Percentiles rank a stretch among this genome's conserved stretches.
Conservation (phyloP, 2,797 vertebrate species). For the Cyclopterus lumpus region DNA sequence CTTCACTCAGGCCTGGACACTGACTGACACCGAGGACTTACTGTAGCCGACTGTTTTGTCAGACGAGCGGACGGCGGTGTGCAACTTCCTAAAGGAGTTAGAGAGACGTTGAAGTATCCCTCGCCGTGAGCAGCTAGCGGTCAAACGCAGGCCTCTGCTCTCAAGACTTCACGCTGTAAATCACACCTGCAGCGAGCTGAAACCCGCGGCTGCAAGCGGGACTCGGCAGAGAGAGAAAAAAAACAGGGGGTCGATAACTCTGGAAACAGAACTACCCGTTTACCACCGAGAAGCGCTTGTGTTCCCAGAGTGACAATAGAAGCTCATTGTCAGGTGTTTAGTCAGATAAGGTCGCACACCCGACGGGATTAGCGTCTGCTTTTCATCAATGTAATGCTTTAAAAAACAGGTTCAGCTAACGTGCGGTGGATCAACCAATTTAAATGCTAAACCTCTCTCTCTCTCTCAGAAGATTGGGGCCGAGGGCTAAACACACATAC, state of each 20-base stretch:
- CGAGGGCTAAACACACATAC: slow-evolving; percentile 82
- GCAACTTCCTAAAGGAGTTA: slow-evolving; percentile 30
- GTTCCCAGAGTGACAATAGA: slow-evolving; percentile 70
- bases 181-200: slow-evolving; percentile 48
- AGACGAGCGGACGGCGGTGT: slow-evolving; percentile 13
- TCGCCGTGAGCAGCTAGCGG: slow-evolving; percentile 9
- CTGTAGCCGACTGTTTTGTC: slow-evolving; percentile 42
- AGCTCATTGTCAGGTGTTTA: slow-evolving; percentile 83
- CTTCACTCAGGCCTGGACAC: slow-evolving; percentile 38
- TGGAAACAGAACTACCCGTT: slow-evolving; percentile 18
- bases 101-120: slow-evolving; percentile 42
- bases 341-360: slow-evolving; percentile 80
- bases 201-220: slow-evolving; percentile 52
- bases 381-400: slow-evolving; percentile 82
- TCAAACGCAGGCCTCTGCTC: slow-evolving; percentile 35
- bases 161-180: slow-evolving; percentile 44
- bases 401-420: slow-evolving; percentile 81
- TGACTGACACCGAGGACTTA: slow-evolving; percentile 51
- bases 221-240: background rate
- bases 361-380: slow-evolving; percentile 76
- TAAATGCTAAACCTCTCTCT: slow-evolving; percentile 83
- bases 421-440: slow-evolving; percentile 80
- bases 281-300: slow-evolving; percentile 61
- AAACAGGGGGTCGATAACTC: slow-evolving; percentile 66
- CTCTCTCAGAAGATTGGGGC: slow-evolving; percentile 74